Percentiles rank a stretch among this genome's conserved stretches.
phyloP scores from a whole-genome alignment of 2,113 vertebrate genomes.

The Onychostruthus taczanowskii region DNA sequence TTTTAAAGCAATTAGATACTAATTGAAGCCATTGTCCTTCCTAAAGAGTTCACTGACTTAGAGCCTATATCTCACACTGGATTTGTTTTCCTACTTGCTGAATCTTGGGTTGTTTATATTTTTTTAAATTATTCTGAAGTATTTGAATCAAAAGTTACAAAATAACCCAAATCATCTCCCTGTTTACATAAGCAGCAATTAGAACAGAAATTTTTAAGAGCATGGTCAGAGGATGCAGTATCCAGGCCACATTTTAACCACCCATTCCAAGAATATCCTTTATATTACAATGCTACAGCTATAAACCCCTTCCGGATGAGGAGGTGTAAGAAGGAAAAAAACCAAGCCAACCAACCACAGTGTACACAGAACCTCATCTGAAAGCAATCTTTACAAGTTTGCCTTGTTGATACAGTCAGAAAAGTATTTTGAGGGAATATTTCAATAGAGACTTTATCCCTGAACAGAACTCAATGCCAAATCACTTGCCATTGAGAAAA shows the following conservation, averaged over 20 bases:
- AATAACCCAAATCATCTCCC: background rate
- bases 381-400: background rate
- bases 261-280: background rate
- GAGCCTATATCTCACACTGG: background rate
- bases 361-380: background rate
- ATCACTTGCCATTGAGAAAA: background rate
- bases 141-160: background rate
- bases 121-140: background rate
- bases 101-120: background rate
- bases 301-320: background rate
- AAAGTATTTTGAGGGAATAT: background rate
- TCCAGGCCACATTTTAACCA: background rate
- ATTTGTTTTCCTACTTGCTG: background rate
- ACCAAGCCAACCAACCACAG: background rate
- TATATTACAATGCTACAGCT: background rate
- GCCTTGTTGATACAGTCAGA: background rate
- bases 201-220: background rate
- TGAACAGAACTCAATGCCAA: background rate
- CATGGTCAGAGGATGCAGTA: background rate
- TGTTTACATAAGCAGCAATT: background rate
- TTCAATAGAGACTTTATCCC: background rate
- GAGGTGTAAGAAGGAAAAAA: background rate
- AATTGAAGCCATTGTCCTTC: slow-evolving; percentile 26
- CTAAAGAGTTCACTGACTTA: background rate
- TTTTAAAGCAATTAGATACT: slow-evolving; percentile 13